phyloP scores from a whole-genome alignment of 2,888 invertebrate species.

The Diaphora mendica region DNA sequence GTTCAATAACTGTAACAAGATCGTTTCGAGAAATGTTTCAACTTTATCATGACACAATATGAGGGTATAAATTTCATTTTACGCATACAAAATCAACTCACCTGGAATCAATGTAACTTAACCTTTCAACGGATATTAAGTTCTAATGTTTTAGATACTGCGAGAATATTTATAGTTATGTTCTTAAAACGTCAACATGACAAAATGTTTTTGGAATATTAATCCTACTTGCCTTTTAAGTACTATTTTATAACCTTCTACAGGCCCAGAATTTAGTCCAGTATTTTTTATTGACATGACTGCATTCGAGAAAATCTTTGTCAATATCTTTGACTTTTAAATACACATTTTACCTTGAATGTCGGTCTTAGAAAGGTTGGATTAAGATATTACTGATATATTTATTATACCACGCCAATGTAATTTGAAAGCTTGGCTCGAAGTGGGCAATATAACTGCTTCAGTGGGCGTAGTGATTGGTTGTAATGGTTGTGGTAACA shows the following conservation, averaged over 20 bases:
- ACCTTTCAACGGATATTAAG: not conserved
- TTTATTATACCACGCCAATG: conserved; percentile 24
- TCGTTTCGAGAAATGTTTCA: conserved; percentile 2
- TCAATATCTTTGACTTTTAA: conserved; percentile 15
- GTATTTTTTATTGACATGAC: not conserved
- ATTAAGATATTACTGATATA: conserved; percentile 35
- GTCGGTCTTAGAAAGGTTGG: conserved; percentile 27
- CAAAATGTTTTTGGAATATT: not conserved
- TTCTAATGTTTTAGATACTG: not conserved
- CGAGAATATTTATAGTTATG: not conserved
- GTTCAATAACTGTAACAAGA: conserved; percentile 9
- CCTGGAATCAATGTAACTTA: not conserved
- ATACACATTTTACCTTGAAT: conserved; percentile 25
- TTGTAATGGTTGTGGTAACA: conserved; percentile 44
- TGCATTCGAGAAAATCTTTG: not conserved
- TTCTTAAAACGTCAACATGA: not conserved
- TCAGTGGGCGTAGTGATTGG: conserved; percentile 47
- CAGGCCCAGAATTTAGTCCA: not conserved
- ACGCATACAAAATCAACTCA: not conserved
- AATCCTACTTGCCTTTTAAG: not conserved
- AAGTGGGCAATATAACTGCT: conserved; percentile 25
- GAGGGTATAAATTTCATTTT: conserved; percentile 1
- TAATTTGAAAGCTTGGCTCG: conserved; percentile 21
- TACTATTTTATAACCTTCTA: too few species aligned
- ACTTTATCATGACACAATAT: conserved; percentile 5